Base-by-base conservation (phyloP, 2,797 vertebrate species). In the Cossypha caffra region DNA sequence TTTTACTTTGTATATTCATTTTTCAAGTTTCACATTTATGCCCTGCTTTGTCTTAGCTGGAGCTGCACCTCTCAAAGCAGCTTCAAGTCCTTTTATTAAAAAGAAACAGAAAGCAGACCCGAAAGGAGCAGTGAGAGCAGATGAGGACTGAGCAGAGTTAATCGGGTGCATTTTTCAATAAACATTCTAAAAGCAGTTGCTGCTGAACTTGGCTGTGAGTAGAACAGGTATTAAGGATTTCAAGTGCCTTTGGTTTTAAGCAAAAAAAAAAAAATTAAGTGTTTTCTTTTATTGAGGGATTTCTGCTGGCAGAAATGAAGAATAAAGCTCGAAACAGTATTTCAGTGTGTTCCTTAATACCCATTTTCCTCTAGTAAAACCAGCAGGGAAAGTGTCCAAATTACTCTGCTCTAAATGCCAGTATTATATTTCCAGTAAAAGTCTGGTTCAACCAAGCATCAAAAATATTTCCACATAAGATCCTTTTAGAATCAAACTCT, bases 371-470 rank as follows among this genome's bases (percentile, higher is more conserved):
- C 98, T 97, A 97, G 98, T 98, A 98, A 98, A 98, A 97, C 93
- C 97, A 98, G 97, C 96, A 85, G 98, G 98, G 96, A 98, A 97
- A 93, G 97, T 97, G 98, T 98, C 98, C 98, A 98, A 97, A 96
- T 95, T 96, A 97, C 90, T 69, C 86, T 76, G 88, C 97, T 97
- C 96, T 98, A 98, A 98, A 98, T 96, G 77, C 96, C 84, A 50
- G 79, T 88, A 67, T 90, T 79, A 61, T 76, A 83, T 96, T 96
- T 97, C 95, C 88, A 89, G 80, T 90, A 91, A 86, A 94, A 96
- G 79, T 69, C 48, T 43, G 74, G 72, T 89, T 82, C 87, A 90
- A 80, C 66, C 68, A 69, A 55, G 96, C 93, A 94, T 82, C 93
- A 66, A 57, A 93, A 96, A 90, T 88, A 93, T 85, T 96, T 96